Base-by-base conservation (phyloP, 2,113 vertebrate species). In the Microcebus griseorufus region DNA sequence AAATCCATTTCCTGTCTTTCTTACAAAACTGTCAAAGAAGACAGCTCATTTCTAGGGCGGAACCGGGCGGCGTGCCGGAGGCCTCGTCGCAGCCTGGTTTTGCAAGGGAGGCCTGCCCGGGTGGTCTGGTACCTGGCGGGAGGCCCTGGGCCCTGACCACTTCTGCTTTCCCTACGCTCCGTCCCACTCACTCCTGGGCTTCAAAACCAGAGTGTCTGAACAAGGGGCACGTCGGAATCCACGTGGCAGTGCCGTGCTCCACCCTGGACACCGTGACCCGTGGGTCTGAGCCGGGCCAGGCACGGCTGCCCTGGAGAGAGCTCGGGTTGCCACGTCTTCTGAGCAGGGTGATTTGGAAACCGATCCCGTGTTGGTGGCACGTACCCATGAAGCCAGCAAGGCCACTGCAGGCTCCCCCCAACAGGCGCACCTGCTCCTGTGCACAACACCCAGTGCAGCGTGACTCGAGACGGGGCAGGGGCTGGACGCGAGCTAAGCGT, bases 101-200 rank as follows among this genome's bases (percentile, higher is more conserved):
- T 69, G 94, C 92, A 97, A 91, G 85, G 55, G 9, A 2, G 81
- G 5, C 0, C 5, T 16, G 82, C 0, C 53, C 14, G 0, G 7
- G 25, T 45, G 39, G 73, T 2, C 53, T n/a, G 27, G 16, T 60
- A 79, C 80, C 85, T 58, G 72, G 14, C 11, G 5, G 22, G 34
- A 55, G 73, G 45, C 45, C 72, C 27, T 37, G 37, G 14, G 64
- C 29, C 45, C 79, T n/a, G 62, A 93, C 94, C 96, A 96, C 97
- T 97, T 97, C 97, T 97, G 94, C 94, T 96, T 97, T 95, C 20
- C 0, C 34, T 4, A 58, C 0, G 0, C 42, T n/a, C 13, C 6
- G 39, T 64, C 72, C 65, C 81, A 94, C 85, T 88, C 82, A 69
- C 5, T 39, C 67, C 53, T 62, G 22, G 53, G 67, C 58, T 78